Conservation (phyloP, 2,888 invertebrate genomes). For the Sussaba pulchella region DNA sequence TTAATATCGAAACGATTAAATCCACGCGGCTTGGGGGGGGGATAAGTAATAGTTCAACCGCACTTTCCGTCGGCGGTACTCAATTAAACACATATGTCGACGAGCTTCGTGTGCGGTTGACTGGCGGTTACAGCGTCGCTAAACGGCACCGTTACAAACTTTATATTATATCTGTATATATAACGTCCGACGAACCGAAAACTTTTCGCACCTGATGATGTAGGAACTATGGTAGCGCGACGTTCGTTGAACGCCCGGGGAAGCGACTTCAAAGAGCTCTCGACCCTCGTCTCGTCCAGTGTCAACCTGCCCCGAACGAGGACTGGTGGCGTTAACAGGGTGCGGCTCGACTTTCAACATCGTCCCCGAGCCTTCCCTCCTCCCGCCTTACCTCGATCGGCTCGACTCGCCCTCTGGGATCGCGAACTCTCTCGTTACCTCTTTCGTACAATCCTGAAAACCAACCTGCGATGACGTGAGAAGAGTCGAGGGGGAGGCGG, state of each 20-base stretch:
- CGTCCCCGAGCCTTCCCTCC: no score
- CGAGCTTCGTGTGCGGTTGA: neutral
- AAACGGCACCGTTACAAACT: no score
- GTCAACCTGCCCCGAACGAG: constrained; percentile 54
- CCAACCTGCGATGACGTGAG: no score
- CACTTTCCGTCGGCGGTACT: neutral
- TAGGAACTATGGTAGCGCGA: constrained; percentile 8
- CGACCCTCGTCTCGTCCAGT: constrained; percentile 55
- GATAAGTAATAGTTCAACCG: neutral
- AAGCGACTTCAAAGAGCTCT: constrained; percentile 43
- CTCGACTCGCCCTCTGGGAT: constrained; percentile 32
- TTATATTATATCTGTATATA: constrained; percentile 1
- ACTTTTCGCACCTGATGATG: constrained; percentile 49
- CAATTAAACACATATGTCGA: constrained; percentile 14
- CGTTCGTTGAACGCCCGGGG: constrained; percentile 1
- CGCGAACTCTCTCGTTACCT: constrained; percentile 53
- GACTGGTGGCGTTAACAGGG: constrained; percentile 53
- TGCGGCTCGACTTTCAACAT: constrained; percentile 15
- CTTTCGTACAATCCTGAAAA: constrained; percentile 36
- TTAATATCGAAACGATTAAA: constrained; percentile 2
- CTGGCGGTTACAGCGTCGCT: neutral
- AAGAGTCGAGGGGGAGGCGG: no score
- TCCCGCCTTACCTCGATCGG: neutral
- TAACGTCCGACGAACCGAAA: constrained; percentile 17
- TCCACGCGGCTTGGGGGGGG: neutral